Evolutionary conservation across 35 echinoderm and acorn worm genomes (phyloP), one percentile per base, ranked within the genome.

Genomic region (Patiria miniata): DNA sequence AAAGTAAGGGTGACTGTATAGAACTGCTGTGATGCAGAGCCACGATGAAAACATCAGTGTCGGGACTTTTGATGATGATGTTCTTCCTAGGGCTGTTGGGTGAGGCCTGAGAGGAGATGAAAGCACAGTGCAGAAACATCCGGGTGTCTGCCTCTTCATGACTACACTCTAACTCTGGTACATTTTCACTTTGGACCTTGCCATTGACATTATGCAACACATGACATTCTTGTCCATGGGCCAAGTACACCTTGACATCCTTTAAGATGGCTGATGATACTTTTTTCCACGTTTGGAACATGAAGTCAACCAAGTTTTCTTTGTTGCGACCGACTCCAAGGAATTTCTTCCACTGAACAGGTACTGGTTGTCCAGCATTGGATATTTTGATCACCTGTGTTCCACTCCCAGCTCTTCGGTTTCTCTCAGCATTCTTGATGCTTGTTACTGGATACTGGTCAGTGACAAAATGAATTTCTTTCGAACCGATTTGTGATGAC

Each of bases 1-100:
- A 86, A 36, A 77, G 82, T 16, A 90, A 47, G 39, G 81, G 2
- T 8, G 77, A 37, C 55, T 40, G 17, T 15, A 94, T 73, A 9
- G 22, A 15, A 18, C 5, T 6, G 44, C 14, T 40, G 4, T 85
- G 32, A 2, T 81, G 23, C 37, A 89, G n/a, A 34, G 39, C 82
- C 60, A 93, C 79, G 18, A 93, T 56, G 39, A 89, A 89, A 17
- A 93, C 92, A 93, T 89, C 87, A 14, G 91, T 93, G 76, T 93
- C 92, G 17, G 92, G 92, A 23, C 92, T 93, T 5, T 36, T 88
- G 15, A 88, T 89, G 50, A 93, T 37, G 17, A 38, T 17, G 19
- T 59, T 15, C 0, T 12, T n/a, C n/a, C 34, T 54, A 7, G 8
- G 5, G 80, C 39, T 32, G 76, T 52, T 36, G 54, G 51, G 89